Percentiles rank a stretch among this genome's conserved stretches.
phyloP scores from a whole-genome alignment of 2,797 vertebrate genomes.

The Poeciliopsis presidionis region DNA sequence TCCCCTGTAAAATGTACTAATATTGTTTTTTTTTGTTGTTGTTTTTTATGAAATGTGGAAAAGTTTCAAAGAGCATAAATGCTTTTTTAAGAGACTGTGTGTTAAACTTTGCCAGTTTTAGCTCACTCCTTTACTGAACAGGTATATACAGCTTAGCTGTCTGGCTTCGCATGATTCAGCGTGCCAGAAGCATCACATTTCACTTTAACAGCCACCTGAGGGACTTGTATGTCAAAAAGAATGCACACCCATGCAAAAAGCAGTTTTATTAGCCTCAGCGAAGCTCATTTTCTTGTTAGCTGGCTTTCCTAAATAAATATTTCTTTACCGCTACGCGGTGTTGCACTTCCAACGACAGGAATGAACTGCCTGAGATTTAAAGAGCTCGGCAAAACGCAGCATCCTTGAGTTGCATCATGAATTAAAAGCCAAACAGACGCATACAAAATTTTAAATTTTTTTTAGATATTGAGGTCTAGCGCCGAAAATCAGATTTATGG shows the following conservation, averaged over 20 bases:
- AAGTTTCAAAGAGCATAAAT: not conserved
- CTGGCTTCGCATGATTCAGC: slow-evolving; percentile 20
- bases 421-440: slow-evolving; percentile 20
- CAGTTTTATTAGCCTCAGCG: slow-evolving; percentile 48
- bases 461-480: slow-evolving; percentile 38
- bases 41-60: not conserved
- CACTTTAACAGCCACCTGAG: slow-evolving; percentile 39
- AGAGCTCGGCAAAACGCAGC: slow-evolving; percentile 15
- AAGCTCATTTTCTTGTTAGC: slow-evolving; percentile 17
- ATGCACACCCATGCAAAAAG: slow-evolving; percentile 33
- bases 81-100: not conserved
- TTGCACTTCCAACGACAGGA: not conserved
- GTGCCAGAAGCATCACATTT: slow-evolving; percentile 35
- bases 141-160: not conserved
- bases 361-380: slow-evolving; percentile 23
- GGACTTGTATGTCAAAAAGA: slow-evolving; percentile 16
- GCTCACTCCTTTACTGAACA: not conserved
- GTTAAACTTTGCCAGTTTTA: not conserved
- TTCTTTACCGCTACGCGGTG: not conserved
- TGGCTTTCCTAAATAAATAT: slow-evolving; percentile 36
- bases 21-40: not conserved
- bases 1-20: not conserved
- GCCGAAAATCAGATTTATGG: slow-evolving; percentile 41
- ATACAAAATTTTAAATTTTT: slow-evolving; percentile 23
- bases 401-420: slow-evolving; percentile 3